Conservation (phyloP, 2,113 vertebrate species). For the Silurus asotus region DNA sequence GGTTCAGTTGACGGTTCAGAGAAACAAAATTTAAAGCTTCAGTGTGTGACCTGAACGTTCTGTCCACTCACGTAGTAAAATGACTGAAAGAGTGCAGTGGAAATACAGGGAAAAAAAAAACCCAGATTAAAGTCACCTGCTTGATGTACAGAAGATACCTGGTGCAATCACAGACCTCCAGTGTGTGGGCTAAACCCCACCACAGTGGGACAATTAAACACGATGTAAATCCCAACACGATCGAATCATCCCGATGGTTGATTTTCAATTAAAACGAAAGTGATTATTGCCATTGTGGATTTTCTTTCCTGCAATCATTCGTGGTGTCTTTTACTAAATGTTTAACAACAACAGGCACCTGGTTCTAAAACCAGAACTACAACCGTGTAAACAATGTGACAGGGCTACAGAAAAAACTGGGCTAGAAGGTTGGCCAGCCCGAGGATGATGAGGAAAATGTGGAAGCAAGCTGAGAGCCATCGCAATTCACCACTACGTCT, state of each 20-base stretch:
- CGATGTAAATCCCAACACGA: neutral
- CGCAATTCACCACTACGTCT: constrained; percentile 73
- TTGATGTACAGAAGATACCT: neutral
- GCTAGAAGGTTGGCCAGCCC: constrained; percentile 85
- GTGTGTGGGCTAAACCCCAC: no score
- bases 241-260: neutral
- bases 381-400: neutral
- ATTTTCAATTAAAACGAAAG: neutral
- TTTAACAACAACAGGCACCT: neutral
- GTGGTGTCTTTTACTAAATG: neutral
- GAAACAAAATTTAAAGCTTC: neutral
- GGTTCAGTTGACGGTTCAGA: neutral
- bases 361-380: neutral
- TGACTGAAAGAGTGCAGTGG: neutral
- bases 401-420: constrained; percentile 89
- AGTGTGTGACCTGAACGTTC: no score
- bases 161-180: neutral
- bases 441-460: constrained; percentile 83
- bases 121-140: neutral
- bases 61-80: no score
- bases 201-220: neutral
- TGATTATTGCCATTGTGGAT: neutral
- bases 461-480: constrained; percentile 79
- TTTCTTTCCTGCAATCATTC: neutral
- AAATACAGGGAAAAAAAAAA: neutral